These are phyloP conservation scores for Drosophila paucipuncta DNA, from an alignment of 2,888 invertebrate species.

Conservation along the genomic window DNA sequence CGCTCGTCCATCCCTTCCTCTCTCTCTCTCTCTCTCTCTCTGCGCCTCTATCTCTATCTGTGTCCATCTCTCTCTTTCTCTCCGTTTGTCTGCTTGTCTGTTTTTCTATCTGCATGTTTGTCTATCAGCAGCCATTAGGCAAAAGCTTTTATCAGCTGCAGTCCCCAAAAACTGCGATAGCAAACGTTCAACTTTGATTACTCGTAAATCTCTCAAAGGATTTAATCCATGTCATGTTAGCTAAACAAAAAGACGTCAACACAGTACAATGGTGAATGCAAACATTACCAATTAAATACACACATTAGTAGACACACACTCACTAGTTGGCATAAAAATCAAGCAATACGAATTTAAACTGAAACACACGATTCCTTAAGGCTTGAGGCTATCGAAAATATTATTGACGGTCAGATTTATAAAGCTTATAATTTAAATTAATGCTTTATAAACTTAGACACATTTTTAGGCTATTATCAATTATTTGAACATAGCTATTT, in stretches of 20 bases:
- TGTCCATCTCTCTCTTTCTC: neutral
- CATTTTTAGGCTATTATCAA: neutral
- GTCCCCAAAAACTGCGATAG: slow-evolving; percentile 16
- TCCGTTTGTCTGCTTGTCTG: neutral
- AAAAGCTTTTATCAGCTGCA: slow-evolving; percentile 61
- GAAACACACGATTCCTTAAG: neutral
- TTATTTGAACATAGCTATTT: neutral
- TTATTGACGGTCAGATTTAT: neutral
- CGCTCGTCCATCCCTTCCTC: neutral
- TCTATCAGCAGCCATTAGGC: slow-evolving; percentile 43
- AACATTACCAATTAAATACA: slow-evolving; percentile 24
- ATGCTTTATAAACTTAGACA: neutral
- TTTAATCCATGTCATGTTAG: slow-evolving; percentile 37
- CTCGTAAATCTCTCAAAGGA: slow-evolving; percentile 53
- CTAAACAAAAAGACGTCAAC: slow-evolving; percentile 29
- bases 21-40: neutral
- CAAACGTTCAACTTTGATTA: slow-evolving; percentile 61
- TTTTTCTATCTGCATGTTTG: slow-evolving; percentile 5
- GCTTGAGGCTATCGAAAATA: neutral
- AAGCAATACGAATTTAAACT: neutral
- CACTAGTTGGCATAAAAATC: neutral
- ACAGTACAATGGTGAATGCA: slow-evolving; percentile 23
- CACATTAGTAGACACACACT: neutral
- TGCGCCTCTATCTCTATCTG: neutral
- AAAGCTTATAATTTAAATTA: neutral